Percentiles rank a stretch among this genome's conserved stretches.
Evolutionary conservation across 2,113 vertebrate genomes (phyloP).

Genomic region (Plestiodon gilberti): DNA sequence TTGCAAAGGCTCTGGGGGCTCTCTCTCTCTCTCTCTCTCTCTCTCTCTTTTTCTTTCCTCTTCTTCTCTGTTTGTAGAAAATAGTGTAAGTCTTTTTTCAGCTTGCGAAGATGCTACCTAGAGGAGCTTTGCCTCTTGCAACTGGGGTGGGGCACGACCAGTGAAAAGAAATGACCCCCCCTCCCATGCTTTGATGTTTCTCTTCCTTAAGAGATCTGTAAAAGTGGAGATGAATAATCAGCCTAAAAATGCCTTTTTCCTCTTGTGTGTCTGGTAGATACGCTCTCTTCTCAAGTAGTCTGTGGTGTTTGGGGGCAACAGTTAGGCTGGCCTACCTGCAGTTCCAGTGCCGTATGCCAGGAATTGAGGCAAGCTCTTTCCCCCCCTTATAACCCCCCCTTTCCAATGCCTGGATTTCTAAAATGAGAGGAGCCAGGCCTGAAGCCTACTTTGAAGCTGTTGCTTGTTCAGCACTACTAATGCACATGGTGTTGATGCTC

Average conservation of each 20-base stretch:
- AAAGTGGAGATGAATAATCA: background rate
- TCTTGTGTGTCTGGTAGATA: background rate
- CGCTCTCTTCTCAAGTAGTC: background rate
- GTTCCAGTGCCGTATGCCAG: conserved; percentile 45
- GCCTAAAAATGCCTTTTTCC: background rate
- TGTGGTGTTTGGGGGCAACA: background rate
- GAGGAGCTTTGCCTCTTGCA: background rate
- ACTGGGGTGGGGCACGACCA: background rate
- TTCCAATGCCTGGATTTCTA: background rate
- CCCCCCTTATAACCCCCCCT: background rate
- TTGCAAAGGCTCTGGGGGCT: background rate
- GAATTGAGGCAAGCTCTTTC: no score
- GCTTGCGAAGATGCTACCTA: background rate
- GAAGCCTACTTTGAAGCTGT: background rate
- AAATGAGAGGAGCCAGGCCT: background rate
- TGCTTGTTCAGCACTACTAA: no score
- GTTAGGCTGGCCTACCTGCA: background rate
- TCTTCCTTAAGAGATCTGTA: background rate
- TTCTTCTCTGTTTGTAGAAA: background rate
- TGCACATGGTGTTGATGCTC: background rate
- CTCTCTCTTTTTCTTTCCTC: no score
- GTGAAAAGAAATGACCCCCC: background rate
- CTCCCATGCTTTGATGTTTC: no score
- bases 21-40: no score
- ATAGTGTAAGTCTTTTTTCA: background rate